Evolutionary conservation across 2,888 invertebrate genomes (phyloP), one percentile per base, ranked within the genome.

Genomic region (Ophioninae sp.): DNA sequence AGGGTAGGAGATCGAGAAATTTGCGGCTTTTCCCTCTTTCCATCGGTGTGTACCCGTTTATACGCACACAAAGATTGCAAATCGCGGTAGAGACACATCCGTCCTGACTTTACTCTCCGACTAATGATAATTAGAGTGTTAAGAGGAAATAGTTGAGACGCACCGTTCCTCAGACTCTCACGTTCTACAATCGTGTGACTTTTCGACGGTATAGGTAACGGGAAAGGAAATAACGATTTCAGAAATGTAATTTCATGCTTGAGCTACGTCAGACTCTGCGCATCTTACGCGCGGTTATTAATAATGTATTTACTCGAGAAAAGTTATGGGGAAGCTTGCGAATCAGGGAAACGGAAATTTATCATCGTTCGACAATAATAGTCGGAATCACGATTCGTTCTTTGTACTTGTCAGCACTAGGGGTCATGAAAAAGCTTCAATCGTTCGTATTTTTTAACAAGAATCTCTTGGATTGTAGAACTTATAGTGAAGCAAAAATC

Each of bases 61-160:
- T 65, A 73, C 37, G 39, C 63, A 64, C 65, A 79, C 76, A 68
- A 39, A 58, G 71, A 72, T 41, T 22, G 23, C 69, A 68, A 13
- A 84, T 85, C 87, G 87, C 89, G 89, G 89, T n/a, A n/a, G 87
- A 90, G 90, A 90, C 90, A 91, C 64, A 78, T 90, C 88, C 90
- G 89, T 90, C 90, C 87, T 88, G 87, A 88, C 87, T 84, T 88
- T 71, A 37, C 58, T 59, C 81, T 41, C 88, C 63, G 22, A 89
- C 90, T 92, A 91, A 91, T 90, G 92, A 92, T 91, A 92, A 92
- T 92, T 92, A 90, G 90, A 91, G 89, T 88, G 90, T 91, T 90
- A 88, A 90, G 90, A 90, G 90, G 88, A 89, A 90, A 83, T 87
- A 89, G 90, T 88, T 80, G 85, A 81, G 79, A 79, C 80, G 56